phyloP scores from a whole-genome alignment of 2,113 vertebrate species.

The Castor canadensis region DNA sequence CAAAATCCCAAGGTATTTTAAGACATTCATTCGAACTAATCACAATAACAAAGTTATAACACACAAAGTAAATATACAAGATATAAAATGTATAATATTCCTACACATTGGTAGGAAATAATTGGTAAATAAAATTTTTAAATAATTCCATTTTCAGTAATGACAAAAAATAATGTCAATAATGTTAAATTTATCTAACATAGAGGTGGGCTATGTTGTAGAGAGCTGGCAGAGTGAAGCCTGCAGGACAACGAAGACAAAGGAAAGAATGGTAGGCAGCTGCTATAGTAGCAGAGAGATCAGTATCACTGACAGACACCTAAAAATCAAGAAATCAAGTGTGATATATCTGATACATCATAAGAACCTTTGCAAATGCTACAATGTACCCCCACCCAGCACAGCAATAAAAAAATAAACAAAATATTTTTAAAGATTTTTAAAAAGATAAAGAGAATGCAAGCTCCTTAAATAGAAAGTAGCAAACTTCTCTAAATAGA shows the following conservation, averaged over 20 bases:
- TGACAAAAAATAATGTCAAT: background rate
- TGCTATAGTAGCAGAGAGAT: background rate
- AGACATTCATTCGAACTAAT: background rate
- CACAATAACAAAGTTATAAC: background rate
- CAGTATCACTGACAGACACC: no score
- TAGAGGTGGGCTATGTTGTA: no score
- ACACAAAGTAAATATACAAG: background rate
- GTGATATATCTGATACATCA: no score
- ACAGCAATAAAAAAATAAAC: no score
- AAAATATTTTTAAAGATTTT: no score
- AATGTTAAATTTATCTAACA: no score
- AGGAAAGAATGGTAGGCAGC: background rate
- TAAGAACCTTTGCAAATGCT: no score
- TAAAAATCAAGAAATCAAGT: no score
- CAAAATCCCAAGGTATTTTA: conserved; percentile 1
- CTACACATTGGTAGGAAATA: conserved; percentile 12
- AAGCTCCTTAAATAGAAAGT: background rate
- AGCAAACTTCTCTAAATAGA: no score
- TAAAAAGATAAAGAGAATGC: background rate
- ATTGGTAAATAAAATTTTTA: conserved; percentile 32
- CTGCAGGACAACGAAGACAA: no score
- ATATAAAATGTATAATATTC: background rate
- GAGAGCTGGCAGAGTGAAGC: no score
- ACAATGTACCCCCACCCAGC: no score
- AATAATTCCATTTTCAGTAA: background rate